These are phyloP conservation scores for Menura novaehollandiae DNA, from an alignment of 2,113 vertebrate species.

Conservation along the genomic window DNA sequence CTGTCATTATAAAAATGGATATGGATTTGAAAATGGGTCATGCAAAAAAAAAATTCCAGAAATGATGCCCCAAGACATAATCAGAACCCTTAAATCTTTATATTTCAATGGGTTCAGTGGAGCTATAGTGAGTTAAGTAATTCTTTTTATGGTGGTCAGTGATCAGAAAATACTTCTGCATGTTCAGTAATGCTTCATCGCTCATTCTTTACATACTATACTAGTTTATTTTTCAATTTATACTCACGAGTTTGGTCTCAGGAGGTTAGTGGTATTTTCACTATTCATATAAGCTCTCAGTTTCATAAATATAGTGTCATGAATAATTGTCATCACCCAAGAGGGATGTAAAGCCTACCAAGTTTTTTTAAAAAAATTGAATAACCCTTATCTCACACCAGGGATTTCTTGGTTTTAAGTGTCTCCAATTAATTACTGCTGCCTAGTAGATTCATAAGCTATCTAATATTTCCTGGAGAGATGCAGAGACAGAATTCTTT, in stretches of 20 bases:
- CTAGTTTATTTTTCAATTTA: background rate
- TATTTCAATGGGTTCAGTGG: background rate
- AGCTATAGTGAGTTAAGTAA: background rate
- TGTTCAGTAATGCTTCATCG: background rate
- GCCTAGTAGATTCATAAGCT: conserved; percentile 6
- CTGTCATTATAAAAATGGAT: background rate
- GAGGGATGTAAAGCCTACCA: background rate
- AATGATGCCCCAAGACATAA: background rate
- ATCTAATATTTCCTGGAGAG: conserved; percentile 9
- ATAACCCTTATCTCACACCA: conserved; percentile 31
- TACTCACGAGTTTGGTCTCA: background rate
- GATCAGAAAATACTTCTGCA: background rate
- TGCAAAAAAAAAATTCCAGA: background rate
- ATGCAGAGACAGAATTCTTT: background rate
- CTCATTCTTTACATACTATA: background rate
- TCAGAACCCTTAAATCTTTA: background rate
- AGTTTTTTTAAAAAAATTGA: background rate
- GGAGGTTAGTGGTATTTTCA: background rate
- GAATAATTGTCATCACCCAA: background rate
- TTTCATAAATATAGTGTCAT: background rate
- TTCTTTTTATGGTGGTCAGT: background rate
- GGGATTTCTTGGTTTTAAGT: conserved; percentile 14
- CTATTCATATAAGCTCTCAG: background rate
- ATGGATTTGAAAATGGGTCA: conserved; percentile 5
- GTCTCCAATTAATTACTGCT: conserved; percentile 56